These are phyloP conservation scores for Bolborhynchus lineola DNA, from an alignment of 2,113 vertebrate genomes.

Conservation along the genomic window DNA sequence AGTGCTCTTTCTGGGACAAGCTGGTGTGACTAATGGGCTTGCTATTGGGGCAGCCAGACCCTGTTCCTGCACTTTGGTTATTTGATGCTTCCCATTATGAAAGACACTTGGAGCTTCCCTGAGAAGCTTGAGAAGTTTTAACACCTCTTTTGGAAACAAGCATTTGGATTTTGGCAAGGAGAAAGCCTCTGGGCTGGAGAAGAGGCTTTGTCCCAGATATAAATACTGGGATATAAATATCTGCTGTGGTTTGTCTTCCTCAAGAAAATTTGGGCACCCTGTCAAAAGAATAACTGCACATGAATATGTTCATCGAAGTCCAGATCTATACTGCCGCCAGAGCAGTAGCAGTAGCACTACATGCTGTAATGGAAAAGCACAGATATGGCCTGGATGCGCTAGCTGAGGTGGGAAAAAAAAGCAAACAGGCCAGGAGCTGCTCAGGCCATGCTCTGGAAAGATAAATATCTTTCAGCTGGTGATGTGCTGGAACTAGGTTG, in stretches of 20 bases:
- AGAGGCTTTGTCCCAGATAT: slow-evolving; percentile 28
- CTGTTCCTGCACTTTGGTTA: neutral
- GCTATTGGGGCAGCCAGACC: neutral
- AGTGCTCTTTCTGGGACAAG: neutral
- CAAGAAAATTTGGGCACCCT: slow-evolving; percentile 15
- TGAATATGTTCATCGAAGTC: neutral
- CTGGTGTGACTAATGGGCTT: neutral
- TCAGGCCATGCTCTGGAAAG: neutral
- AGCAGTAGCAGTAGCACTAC: neutral
- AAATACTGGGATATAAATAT: slow-evolving; percentile 43
- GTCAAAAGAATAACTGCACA: neutral
- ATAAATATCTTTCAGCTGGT: neutral
- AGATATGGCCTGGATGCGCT: neutral
- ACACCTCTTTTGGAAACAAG: slow-evolving; percentile 10
- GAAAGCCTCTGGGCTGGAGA: neutral
- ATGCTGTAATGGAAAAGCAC: neutral
- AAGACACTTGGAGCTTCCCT: neutral
- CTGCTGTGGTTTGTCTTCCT: slow-evolving; percentile 20
- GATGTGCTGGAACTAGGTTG: neutral
- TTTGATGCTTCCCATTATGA: neutral
- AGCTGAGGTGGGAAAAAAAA: neutral
- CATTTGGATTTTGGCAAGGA: neutral
- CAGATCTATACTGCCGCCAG: neutral
- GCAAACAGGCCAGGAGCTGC: neutral
- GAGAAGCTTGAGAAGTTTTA: neutral